Percentiles rank a stretch among this genome's conserved stretches.
These are phyloP conservation scores for Sinocyclocheilus maitianheensis DNA, from an alignment of 2,113 vertebrate species.

Conservation along the genomic window DNA sequence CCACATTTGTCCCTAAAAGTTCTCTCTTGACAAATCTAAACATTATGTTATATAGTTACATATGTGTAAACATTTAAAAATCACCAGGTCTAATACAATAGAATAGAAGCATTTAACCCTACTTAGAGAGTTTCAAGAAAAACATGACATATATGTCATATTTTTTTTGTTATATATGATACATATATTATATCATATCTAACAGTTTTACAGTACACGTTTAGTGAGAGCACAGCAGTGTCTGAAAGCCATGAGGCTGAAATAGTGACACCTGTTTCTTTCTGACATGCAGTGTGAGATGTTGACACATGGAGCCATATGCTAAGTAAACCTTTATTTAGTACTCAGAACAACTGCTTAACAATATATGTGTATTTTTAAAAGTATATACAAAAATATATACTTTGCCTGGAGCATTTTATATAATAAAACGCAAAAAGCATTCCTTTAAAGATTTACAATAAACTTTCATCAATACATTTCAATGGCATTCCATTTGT, in stretches of 20 bases:
- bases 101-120: background rate
- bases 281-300: conserved; percentile 13
- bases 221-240: background rate
- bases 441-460: too few relatives aligned
- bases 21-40: background rate
- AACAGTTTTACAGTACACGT: background rate
- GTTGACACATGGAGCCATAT: conserved; percentile 44
- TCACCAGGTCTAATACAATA: too few relatives aligned
- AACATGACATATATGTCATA: background rate
- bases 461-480: too few relatives aligned
- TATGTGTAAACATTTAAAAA: background rate
- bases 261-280: conserved; percentile 10
- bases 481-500: too few relatives aligned
- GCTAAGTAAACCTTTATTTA: background rate
- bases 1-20: background rate
- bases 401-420: background rate
- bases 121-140: background rate
- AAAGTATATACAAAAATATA: background rate
- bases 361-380: background rate
- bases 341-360: background rate
- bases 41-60: background rate
- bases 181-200: background rate
- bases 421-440: background rate
- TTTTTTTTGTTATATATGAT: too few relatives aligned
- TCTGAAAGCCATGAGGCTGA: background rate